Evolutionary conservation across 2,888 invertebrate genomes (phyloP).

Genomic region (Julus scandinavius): DNA sequence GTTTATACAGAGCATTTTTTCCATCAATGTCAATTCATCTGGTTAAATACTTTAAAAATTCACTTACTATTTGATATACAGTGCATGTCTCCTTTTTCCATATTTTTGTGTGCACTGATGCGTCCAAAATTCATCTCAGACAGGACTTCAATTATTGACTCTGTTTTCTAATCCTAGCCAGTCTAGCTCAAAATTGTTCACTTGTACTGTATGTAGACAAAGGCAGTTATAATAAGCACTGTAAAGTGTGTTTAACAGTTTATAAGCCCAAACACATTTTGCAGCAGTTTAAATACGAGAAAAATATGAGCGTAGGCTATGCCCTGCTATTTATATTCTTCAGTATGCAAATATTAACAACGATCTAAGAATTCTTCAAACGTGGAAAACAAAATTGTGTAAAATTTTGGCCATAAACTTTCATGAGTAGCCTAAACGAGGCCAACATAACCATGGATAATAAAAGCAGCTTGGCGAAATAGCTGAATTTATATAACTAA

Average conservation of each 20-base stretch:
- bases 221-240: not conserved
- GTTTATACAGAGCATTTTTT: not conserved
- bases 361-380: not conserved
- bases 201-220: not conserved
- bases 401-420: conserved; percentile 8
- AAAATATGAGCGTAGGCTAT: not conserved
- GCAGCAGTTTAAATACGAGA: not conserved
- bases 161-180: not conserved
- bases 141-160: not conserved
- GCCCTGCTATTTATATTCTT: not conserved
- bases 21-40: not conserved
- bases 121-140: conserved; percentile 1
- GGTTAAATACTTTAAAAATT: not conserved
- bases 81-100: not conserved
- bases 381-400: not conserved
- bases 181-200: not conserved
- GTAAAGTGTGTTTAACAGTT: not conserved
- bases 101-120: not conserved
- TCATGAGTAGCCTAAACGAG: conserved; percentile 24
- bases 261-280: not conserved
- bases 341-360: not conserved
- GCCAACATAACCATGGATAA: conserved; percentile 1
- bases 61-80: not conserved
- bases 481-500: not conserved
- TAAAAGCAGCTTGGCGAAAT: conserved; percentile 37